A percentile compares a stretch with the other conserved stretches of the same genome.
phyloP scores from a whole-genome alignment of 64 coral and sea anemone species.

The Catalaphyllia jardinei region DNA sequence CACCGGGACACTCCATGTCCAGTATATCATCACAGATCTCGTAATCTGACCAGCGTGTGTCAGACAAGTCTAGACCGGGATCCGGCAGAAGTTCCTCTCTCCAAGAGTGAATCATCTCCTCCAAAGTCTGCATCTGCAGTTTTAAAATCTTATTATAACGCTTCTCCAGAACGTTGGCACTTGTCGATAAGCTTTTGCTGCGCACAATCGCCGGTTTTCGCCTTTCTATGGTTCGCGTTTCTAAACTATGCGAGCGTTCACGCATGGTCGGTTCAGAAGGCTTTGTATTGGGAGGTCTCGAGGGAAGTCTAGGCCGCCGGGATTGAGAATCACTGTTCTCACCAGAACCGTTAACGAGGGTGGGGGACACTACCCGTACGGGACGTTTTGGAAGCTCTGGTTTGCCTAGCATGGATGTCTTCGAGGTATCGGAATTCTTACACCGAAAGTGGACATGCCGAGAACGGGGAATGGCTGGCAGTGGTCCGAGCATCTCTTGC shows the following conservation, averaged over 20 bases:
- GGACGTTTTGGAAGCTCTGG: conserved; percentile 48
- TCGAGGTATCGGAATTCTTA: conserved; percentile 15
- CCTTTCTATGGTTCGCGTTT: neutral
- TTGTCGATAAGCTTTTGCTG: conserved; percentile 58
- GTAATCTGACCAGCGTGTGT: conserved; percentile 81
- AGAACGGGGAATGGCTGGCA: conserved; percentile 76
- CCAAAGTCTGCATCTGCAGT: conserved; percentile 71
- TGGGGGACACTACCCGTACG: conserved; percentile 71
- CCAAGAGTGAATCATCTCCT: conserved; percentile 73
- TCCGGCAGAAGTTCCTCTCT: conserved; percentile 51
- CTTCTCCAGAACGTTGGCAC: conserved; percentile 39
- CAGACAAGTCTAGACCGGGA: conserved; percentile 45
- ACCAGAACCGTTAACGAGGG: conserved; percentile 52
- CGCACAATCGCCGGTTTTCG: neutral
- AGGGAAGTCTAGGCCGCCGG: conserved; percentile 64
- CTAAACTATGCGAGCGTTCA: conserved; percentile 53
- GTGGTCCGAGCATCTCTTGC: conserved; percentile 84
- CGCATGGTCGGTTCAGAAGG: neutral
- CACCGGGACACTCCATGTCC: conserved; percentile 47
- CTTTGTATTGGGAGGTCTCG: conserved; percentile 79
- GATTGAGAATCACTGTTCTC: conserved; percentile 12
- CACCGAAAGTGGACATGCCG: conserved; percentile 80
- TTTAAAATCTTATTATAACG: conserved; percentile 77
- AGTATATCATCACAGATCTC: conserved; percentile 54
- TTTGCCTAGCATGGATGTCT: conserved; percentile 8